Evolutionary conservation across 2,797 vertebrate genomes (phyloP), one percentile per base, ranked within the genome.

Genomic region (Nothura maculosa): DNA sequence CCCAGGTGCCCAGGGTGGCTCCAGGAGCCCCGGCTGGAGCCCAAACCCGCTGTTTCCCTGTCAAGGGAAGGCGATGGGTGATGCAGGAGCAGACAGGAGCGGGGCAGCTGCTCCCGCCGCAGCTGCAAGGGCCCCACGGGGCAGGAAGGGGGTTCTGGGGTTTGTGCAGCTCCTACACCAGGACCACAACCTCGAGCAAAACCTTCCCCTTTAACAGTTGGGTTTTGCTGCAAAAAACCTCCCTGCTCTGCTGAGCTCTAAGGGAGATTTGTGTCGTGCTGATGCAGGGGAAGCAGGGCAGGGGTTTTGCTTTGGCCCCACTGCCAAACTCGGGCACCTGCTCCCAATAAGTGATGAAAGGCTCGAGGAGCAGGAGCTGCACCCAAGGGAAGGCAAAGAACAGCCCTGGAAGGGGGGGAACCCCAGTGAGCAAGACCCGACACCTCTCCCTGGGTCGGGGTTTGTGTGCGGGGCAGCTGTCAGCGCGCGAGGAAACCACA

Each of bases 61-160:
- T 2, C 27, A 0, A 0, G 40, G 22, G 40, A 7, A 3, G 57
- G 63, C 15, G 14, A 2, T 0, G 1, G 42, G 5, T 0, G 38
- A 17, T 3, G 1, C 0, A 24, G 3, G 10, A 9, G 25, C 0
- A 5, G 36, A 1, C 43, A 47, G 36, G 3, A 0, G 55, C 77
- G 0, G 42, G 1, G n/a, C 32, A 10, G 9, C 45, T 20, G 45
- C 45, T 47, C 20, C 45, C 20, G 8, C 45, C 10, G 4, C 45
- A 13, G 20, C 45, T 20, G 45, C 45, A 9, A 47, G 47, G 47
- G 47, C 24, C 22, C 45, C 47, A 24, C 22, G 21, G 47, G 47
- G 22, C 47, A n/a, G 9, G 32, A 27, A 21, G 25, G 38, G 5
- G 2, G 0, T 22, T 1, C 14, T 1, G 40, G 24, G 24, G 47